phyloP scores from a whole-genome alignment of 2,888 invertebrate species.

The Disparrhopalites patrizii region DNA sequence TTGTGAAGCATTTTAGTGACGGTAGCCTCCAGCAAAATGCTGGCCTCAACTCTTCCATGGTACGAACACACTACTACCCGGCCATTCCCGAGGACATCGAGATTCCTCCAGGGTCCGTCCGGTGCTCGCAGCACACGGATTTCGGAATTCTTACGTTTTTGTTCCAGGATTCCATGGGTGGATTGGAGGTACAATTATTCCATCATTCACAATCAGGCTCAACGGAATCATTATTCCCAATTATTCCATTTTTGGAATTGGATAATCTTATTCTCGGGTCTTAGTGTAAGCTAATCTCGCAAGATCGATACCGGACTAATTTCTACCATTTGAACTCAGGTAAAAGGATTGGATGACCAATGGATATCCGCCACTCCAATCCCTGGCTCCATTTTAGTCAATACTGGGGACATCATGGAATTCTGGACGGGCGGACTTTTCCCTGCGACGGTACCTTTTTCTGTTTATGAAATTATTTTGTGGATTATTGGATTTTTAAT shows the following conservation, averaged over 20 bases:
- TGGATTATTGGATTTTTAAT: not conserved
- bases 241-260: too few relatives aligned
- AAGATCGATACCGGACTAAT: too few relatives aligned
- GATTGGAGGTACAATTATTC: not conserved
- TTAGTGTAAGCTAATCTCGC: too few relatives aligned
- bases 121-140: constrained; percentile 4
- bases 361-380: constrained; percentile 50
- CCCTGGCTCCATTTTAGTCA: constrained; percentile 50
- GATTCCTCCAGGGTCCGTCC: not conserved
- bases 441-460: constrained; percentile 50
- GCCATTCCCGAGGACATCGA: not conserved
- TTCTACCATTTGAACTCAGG: too few relatives aligned
- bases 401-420: constrained; percentile 51
- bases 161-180: constrained; percentile 1
- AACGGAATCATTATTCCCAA: too few relatives aligned
- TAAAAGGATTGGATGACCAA: constrained; percentile 43
- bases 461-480: too few relatives aligned
- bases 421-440: constrained; percentile 51
- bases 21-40: not conserved
- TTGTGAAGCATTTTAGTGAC: not conserved
- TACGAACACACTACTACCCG: not conserved
- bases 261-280: not conserved
- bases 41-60: not conserved
- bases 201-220: too few relatives aligned
- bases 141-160: constrained; percentile 3